Evolutionary conservation across 2,888 invertebrate genomes (phyloP), one percentile per base, ranked within the genome.

Genomic region (Cecidostiba fungosa): DNA sequence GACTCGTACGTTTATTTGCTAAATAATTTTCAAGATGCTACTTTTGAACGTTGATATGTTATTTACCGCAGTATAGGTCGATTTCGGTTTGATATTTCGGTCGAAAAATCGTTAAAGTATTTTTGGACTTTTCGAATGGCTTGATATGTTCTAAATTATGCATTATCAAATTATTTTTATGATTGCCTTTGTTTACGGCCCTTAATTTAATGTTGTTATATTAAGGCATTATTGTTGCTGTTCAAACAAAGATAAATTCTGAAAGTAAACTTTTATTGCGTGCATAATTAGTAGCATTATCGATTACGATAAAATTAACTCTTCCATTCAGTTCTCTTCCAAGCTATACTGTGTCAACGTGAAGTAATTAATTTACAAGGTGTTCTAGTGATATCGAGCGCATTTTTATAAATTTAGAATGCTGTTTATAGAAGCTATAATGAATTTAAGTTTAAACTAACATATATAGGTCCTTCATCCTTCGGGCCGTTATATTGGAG

Each of bases 261-360:
- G 29, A 6, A 69, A 19, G 32, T 3, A 16, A 29, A 32, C 32
- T 69, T 32, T 32, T 69, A 36, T n/a, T 3, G 70, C 16, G 8
- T 10, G 29, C 12, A 29, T 47, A 69, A 69, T 78, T 78, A 69
- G 77, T 16, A 1, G n/a, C 47, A 12, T 10, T 78, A 78, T 78
- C 32, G 78, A 78, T 78, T 78, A 23, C 1, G 43, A 29, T 29
- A 69, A 43, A 66, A 69, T 78, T 78, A 78, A 78, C 43, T 26
- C 29, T 23, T 62, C 19, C 69, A 32, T 69, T 62, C 62, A 62
- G 10, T n/a, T 6, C 54, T 54, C 54, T 54, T 43, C 3, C 66
- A 14, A 66, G n/a, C 66, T 66, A n/a, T n/a, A 12, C 66, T 29
- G 26, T 66, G 23, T 26, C 14, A 66, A 29, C 66, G 12, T 6